These are phyloP conservation scores for Micronisus gabar DNA, from an alignment of 2,113 vertebrate genomes.

Conservation along the genomic window DNA sequence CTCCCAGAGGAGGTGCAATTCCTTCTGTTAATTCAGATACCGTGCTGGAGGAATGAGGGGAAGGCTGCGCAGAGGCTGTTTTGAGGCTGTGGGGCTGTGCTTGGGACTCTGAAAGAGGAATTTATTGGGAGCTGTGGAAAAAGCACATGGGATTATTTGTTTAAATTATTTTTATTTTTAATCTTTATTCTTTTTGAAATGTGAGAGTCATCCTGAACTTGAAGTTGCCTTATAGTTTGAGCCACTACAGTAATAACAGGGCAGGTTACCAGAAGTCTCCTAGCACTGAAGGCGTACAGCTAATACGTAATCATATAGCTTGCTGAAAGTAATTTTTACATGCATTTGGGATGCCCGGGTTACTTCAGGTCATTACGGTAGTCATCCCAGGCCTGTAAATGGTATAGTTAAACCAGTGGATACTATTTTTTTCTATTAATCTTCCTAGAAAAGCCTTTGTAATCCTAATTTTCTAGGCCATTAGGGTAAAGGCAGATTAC, in stretches of 20 bases:
- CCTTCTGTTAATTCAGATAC: background rate
- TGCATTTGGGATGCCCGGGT: background rate
- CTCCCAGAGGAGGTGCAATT: background rate
- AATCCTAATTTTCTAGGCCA: conserved; percentile 49
- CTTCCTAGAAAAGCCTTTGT: conserved; percentile 34
- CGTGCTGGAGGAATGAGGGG: rapidly evolving
- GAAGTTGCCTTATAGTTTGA: background rate
- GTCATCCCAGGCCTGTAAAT: background rate
- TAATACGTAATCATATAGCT: background rate
- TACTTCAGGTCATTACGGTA: background rate
- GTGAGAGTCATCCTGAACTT: background rate
- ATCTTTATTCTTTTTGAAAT: background rate
- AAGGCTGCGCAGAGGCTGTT: background rate
- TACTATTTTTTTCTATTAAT: conserved; percentile 49
- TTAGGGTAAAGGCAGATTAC: conserved; percentile 47
- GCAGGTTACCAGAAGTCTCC: background rate
- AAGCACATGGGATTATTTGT: background rate
- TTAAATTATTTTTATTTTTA: background rate
- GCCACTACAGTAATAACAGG: background rate
- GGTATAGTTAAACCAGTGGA: background rate
- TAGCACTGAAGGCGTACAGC: background rate
- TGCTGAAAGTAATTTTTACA: background rate
- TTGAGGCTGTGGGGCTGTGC: background rate
- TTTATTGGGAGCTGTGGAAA: background rate
- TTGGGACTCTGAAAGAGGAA: background rate